Evolutionary conservation across 2,113 vertebrate species (phyloP).

Genomic region (Apodemus speciosus): DNA sequence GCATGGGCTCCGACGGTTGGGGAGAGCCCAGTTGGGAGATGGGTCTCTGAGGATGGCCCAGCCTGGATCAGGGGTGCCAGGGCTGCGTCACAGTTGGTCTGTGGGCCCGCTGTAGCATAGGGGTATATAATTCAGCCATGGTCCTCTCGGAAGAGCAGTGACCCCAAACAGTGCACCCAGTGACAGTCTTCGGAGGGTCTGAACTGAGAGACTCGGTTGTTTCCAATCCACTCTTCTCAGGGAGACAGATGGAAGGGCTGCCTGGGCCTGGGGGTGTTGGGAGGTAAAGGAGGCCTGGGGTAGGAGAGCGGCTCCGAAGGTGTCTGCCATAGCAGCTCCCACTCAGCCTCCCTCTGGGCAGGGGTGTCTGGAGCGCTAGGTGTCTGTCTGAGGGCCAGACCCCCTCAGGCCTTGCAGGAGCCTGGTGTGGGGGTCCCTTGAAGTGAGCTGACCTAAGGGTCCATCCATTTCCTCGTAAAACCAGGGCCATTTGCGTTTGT

Average conservation of each 20-base stretch:
- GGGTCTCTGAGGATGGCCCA: neutral
- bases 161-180: neutral
- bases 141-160: neutral
- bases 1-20: neutral
- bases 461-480: neutral
- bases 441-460: neutral
- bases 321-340: neutral
- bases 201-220: neutral
- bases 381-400: neutral
- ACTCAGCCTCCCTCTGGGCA: neutral
- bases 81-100: neutral
- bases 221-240: neutral
- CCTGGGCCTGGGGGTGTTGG: neutral
- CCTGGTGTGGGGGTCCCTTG: neutral
- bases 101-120: neutral
- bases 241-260: neutral
- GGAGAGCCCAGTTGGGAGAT: neutral
- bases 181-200: neutral
- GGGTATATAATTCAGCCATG: neutral
- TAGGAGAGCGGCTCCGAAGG: neutral
- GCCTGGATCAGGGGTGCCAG: neutral
- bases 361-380: no score
- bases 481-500: neutral
- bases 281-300: neutral
- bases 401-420: neutral